Conservation (phyloP, 2,888 invertebrate species). For the Caenorhabditis plicata region DNA sequence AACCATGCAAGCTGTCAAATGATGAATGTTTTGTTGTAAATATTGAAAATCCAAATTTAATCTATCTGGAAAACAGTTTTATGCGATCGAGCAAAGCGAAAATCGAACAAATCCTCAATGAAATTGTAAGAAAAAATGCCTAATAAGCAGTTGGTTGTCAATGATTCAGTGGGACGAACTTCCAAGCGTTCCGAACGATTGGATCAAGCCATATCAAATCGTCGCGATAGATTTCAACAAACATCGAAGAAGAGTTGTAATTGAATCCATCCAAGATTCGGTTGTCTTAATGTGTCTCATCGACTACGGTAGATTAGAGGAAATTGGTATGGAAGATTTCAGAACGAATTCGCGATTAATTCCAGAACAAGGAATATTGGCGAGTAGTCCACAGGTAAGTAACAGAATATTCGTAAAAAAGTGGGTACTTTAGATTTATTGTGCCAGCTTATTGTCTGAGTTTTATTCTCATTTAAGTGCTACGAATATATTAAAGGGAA, state of each 20-base stretch:
- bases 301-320: constrained; percentile 13
- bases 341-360: too few species aligned
- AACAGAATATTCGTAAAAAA: too few species aligned
- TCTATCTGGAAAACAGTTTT: constrained; percentile 7
- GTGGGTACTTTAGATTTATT: too few species aligned
- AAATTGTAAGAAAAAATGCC: neutral
- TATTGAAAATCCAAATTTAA: constrained; percentile 6
- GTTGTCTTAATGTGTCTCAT: constrained; percentile 3
- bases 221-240: too few species aligned
- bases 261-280: neutral
- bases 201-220: too few species aligned
- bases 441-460: too few species aligned
- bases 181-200: neutral
- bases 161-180: neutral
- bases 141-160: too few species aligned
- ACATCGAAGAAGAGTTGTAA: constrained; percentile 6
- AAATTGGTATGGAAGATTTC: too few species aligned
- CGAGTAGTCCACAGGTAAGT: too few species aligned
- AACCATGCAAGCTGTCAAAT: neutral
- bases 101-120: constrained; percentile 1
- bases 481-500: too few species aligned
- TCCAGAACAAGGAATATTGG: too few species aligned
- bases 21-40: neutral
- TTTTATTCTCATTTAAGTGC: too few species aligned
- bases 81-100: constrained; percentile 5